Evolutionary conservation across 2,113 vertebrate species (phyloP).

Genomic region (Chaetura pelagica): DNA sequence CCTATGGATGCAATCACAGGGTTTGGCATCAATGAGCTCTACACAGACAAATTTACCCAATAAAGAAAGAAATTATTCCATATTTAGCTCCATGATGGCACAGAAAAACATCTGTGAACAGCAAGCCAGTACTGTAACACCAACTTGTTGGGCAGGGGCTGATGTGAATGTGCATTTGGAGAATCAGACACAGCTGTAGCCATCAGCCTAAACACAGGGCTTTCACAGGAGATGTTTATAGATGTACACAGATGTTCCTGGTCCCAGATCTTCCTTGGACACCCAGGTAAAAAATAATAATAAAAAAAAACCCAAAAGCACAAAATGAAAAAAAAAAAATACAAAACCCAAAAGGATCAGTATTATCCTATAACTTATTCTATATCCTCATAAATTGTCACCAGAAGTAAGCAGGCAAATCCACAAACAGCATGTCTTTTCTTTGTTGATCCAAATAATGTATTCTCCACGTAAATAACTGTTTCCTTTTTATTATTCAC

Average conservation of each 20-base stretch:
- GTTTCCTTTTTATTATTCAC: neutral
- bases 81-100: neutral
- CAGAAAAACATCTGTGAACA: neutral
- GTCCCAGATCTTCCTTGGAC: neutral
- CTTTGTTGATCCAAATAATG: neutral
- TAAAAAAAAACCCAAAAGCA: too few species aligned
- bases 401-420: neutral
- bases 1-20: neutral
- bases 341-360: rapidly evolving
- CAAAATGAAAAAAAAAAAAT: too few species aligned
- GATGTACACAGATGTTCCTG: neutral
- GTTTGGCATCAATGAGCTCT: neutral
- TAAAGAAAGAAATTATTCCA: neutral
- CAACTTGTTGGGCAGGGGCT: neutral
- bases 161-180: neutral
- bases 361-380: neutral
- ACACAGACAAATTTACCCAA: neutral
- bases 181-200: neutral
- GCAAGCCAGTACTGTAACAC: neutral
- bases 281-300: neutral
- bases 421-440: neutral
- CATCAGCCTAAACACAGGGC: neutral
- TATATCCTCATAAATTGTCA: neutral
- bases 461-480: neutral
- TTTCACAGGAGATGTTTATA: neutral